Percentiles rank a stretch among this genome's conserved stretches.
Conservation (phyloP, 2,113 vertebrate genomes). For the Calyptomena viridis region DNA sequence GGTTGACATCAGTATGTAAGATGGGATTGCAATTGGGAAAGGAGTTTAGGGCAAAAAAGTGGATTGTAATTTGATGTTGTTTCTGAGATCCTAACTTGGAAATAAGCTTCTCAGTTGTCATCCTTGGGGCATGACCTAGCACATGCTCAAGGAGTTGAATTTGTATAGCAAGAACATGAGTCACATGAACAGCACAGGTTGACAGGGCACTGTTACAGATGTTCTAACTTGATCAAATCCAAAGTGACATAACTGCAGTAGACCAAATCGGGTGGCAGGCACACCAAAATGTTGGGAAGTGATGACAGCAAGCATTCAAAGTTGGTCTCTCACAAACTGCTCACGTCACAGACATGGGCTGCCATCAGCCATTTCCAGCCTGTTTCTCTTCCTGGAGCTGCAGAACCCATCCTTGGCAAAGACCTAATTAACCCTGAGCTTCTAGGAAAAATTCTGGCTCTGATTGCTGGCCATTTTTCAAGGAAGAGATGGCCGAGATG, state of each 20-base stretch:
- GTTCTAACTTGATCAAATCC: background rate
- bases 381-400: fast-evolving
- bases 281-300: background rate
- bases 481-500: background rate
- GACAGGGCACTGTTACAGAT: fast-evolving
- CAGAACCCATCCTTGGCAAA: background rate
- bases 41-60: background rate
- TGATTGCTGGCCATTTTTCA: background rate
- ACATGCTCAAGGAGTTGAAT: background rate
- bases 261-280: background rate
- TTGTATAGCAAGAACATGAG: background rate
- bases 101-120: background rate
- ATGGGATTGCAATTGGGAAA: fast-evolving
- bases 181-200: background rate
- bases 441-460: background rate
- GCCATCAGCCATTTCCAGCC: background rate
- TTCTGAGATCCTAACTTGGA: background rate
- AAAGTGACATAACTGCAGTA: background rate
- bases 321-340: background rate
- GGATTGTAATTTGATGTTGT: fast-evolving
- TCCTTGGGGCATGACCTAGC: background rate
- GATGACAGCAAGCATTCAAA: background rate
- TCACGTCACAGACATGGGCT: fast-evolving
- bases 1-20: background rate
- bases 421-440: background rate